These are phyloP conservation scores for Murina feae DNA, from an alignment of 2,113 vertebrate species.

Conservation along the genomic window DNA sequence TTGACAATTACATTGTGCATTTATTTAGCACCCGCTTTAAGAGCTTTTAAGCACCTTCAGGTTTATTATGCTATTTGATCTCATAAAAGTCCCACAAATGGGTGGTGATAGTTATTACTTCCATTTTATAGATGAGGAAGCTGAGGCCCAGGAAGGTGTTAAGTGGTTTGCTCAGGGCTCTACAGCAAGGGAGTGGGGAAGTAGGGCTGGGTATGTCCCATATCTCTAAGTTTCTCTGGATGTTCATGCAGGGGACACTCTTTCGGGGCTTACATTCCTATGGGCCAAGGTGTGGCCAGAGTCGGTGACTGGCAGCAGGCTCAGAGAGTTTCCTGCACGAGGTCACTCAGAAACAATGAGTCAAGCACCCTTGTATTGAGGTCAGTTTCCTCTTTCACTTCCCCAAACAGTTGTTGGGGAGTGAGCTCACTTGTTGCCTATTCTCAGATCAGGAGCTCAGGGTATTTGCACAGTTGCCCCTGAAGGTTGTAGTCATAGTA, in stretches of 20 bases:
- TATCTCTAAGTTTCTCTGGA: constrained; percentile 4
- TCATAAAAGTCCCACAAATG: constrained; percentile 63
- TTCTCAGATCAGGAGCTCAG: background rate
- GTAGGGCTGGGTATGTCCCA: background rate
- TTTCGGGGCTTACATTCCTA: constrained; percentile 43
- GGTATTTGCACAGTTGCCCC: background rate
- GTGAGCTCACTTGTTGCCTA: background rate
- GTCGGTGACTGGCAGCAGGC: constrained; percentile 24
- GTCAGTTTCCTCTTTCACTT: constrained; percentile 68
- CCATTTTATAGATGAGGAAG: constrained; percentile 61
- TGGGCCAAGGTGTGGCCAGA: constrained; percentile 25
- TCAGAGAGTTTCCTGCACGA: constrained; percentile 8
- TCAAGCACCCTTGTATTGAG: constrained; percentile 51
- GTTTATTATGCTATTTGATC: constrained; percentile 53
- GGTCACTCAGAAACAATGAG: constrained; percentile 57
- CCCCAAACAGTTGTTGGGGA: constrained; percentile 57
- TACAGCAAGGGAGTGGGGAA: background rate
- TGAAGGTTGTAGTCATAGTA: background rate
- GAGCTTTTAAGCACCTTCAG: background rate
- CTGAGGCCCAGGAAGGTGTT: constrained; percentile 29
- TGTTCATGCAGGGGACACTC: background rate
- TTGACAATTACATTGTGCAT: background rate
- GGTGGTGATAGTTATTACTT: constrained; percentile 19
- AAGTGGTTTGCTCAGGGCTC: constrained; percentile 28
- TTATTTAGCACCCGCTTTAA: background rate